phyloP scores from a whole-genome alignment of 2,113 vertebrate species.

The Phodopus roborovskii region DNA sequence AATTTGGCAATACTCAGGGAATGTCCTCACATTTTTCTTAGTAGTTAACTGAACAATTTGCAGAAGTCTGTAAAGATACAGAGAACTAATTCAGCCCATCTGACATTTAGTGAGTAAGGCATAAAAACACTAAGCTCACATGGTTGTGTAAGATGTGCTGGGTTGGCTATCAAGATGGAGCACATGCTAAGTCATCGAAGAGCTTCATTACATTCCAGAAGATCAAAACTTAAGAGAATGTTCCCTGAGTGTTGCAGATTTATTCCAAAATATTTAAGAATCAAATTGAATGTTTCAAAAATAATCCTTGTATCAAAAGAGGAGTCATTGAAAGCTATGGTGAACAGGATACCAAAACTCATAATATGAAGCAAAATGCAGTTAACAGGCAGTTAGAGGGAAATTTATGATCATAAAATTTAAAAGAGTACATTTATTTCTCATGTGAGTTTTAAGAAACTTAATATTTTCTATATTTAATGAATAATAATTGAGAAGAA shows the following conservation, averaged over 20 bases:
- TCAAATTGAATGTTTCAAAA: conserved; percentile 26
- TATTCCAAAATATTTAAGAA: not conserved
- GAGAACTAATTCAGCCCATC: not conserved
- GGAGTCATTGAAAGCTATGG: not conserved
- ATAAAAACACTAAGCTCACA: not conserved
- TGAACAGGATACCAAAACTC: not conserved
- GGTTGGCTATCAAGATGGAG: not conserved
- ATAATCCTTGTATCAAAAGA: not conserved
- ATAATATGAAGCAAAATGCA: not conserved
- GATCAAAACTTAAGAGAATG: not conserved
- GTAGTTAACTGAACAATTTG: not conserved
- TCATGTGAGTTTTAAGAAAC: not conserved
- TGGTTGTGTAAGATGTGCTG: not conserved
- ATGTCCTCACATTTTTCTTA: not conserved
- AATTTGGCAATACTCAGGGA: not conserved
- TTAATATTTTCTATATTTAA: not conserved
- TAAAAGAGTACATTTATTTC: not conserved
- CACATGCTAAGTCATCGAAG: not conserved
- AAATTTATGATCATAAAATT: not conserved
- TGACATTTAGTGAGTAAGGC: not conserved
- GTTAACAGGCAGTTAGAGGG: not conserved
- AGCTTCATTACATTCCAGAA: not conserved
- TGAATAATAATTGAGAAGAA: not conserved
- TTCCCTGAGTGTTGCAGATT: not conserved
- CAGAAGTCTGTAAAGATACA: not conserved